Conservation (phyloP, 2,888 invertebrate genomes). For the Temnothorax ravouxi region DNA sequence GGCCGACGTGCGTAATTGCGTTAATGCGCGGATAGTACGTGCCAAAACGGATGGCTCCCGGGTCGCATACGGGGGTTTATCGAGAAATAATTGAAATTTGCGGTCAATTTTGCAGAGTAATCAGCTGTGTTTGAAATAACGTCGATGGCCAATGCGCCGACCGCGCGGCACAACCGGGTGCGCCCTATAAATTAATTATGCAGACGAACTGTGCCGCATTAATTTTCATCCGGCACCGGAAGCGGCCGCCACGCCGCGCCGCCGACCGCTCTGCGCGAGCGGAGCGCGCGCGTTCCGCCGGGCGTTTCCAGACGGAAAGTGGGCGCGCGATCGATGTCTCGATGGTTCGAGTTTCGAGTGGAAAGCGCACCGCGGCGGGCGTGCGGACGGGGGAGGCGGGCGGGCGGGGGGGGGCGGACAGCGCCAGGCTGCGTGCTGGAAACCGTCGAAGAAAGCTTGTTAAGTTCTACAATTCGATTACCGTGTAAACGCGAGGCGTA, state of each 20-base stretch:
- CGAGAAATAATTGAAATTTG: constrained; percentile 84
- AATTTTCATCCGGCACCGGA: constrained; percentile 77
- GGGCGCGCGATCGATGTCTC: constrained; percentile 44
- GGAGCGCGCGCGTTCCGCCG: constrained; percentile 24
- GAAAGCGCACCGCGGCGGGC: not conserved
- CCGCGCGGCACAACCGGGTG: constrained; percentile 44
- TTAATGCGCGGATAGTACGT: constrained; percentile 75
- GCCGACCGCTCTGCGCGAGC: constrained; percentile 5
- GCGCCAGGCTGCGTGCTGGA: constrained; percentile 6
- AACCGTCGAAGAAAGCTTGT: constrained; percentile 53
- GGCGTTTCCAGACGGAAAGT: constrained; percentile 37
- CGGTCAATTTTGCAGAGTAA: constrained; percentile 83
- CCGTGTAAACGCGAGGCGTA: constrained; percentile 34
- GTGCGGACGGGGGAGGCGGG: not conserved
- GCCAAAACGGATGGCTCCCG: constrained; percentile 71
- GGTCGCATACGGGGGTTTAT: constrained; percentile 77
- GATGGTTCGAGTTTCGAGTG: constrained; percentile 38
- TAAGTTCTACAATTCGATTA: constrained; percentile 54
- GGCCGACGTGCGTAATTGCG: constrained; percentile 70
- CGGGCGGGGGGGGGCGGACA: not conserved
- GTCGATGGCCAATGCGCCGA: constrained; percentile 78
- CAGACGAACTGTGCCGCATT: constrained; percentile 81
- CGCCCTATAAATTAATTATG: constrained; percentile 83
- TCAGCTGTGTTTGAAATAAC: constrained; percentile 83
- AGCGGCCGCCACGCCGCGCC: constrained; percentile 9